Percentiles rank a stretch among this genome's conserved stretches.
Evolutionary conservation across 2,888 invertebrate species (phyloP).

Genomic region (Trachelus troglodyta): DNA sequence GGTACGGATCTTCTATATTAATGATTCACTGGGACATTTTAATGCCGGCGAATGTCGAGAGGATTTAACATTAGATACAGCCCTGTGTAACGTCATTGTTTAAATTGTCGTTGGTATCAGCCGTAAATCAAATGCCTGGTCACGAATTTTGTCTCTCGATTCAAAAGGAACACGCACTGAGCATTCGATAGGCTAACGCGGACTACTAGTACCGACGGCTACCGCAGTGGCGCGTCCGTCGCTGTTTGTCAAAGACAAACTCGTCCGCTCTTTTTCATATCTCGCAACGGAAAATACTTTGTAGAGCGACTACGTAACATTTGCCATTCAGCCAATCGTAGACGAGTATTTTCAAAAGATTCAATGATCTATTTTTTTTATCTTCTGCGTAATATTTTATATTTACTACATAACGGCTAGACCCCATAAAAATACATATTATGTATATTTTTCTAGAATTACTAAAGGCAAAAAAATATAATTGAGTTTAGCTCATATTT

Average conservation of each 20-base stretch:
- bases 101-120: background rate
- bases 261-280: background rate
- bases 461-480: background rate
- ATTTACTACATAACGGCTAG: background rate
- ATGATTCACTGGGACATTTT: background rate
- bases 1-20: background rate
- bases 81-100: background rate
- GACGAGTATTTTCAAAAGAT: too few relatives aligned
- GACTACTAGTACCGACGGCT: background rate
- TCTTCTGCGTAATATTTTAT: background rate
- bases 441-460: background rate
- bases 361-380: too few relatives aligned
- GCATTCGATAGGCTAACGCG: background rate
- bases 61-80: background rate
- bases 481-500: background rate
- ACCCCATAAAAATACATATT: background rate
- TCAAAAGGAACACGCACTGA: background rate
- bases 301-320: too few relatives aligned
- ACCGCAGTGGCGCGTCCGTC: background rate
- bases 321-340: too few relatives aligned
- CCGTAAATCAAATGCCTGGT: background rate
- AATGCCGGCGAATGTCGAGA: background rate
- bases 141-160: background rate
- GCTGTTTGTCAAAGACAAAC: conserved; percentile 4
- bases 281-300: too few relatives aligned